These are phyloP conservation scores for Hemitrygon akajei DNA, from an alignment of 2,797 vertebrate genomes.

Conservation along the genomic window DNA sequence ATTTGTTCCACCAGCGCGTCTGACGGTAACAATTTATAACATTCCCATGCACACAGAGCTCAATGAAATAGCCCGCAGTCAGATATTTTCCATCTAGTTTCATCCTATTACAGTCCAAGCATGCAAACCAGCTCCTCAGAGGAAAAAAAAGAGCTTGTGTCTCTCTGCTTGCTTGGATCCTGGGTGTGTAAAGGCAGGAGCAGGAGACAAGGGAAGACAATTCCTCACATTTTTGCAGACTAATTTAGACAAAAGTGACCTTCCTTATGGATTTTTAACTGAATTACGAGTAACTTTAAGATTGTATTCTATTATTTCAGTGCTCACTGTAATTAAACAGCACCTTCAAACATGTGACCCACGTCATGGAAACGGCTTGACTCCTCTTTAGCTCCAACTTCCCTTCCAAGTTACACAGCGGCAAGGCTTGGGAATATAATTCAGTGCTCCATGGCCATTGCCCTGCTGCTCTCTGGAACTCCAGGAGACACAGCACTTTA, in stretches of 20 bases:
- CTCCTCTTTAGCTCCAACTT: background rate
- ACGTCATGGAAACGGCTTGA: background rate
- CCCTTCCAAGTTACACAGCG: background rate
- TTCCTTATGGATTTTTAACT: background rate
- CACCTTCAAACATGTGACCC: background rate
- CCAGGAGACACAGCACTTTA: too few species aligned
- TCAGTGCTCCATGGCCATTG: background rate
- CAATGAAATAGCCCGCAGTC: conserved; percentile 34
- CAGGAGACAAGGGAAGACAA: background rate
- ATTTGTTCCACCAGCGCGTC: conserved; percentile 20
- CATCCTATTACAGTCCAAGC: conserved; percentile 34
- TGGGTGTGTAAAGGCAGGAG: background rate
- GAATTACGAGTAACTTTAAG: background rate
- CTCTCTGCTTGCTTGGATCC: background rate
- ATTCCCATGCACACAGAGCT: conserved; percentile 7
- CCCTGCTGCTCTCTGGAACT: background rate
- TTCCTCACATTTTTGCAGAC: background rate
- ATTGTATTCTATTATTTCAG: background rate
- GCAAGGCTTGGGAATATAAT: too few species aligned
- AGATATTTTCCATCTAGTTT: conserved; percentile 37
- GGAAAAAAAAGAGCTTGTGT: background rate
- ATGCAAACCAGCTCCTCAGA: conserved; percentile 21
- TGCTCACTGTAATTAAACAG: background rate
- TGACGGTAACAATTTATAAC: conserved; percentile 29
- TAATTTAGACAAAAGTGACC: conserved; percentile 8